Percentiles rank a stretch among this genome's conserved stretches.
phyloP scores from a whole-genome alignment of 2,113 vertebrate genomes.

The Protomyctophum bolini region DNA sequence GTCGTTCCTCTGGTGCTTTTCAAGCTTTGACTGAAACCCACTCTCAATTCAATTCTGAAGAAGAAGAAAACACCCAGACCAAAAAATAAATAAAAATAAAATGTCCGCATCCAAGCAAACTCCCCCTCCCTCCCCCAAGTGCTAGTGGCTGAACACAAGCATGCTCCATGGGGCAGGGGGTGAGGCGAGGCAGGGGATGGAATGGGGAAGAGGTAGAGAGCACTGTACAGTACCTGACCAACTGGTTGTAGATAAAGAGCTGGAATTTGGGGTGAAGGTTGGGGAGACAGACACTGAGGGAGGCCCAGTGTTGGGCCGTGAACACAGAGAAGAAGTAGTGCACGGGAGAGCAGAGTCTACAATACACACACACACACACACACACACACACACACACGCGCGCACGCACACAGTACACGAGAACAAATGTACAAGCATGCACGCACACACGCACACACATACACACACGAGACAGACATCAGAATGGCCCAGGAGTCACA shows the following conservation, averaged over 20 bases:
- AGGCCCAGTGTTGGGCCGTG: constrained; percentile 98
- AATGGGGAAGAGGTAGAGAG: constrained; percentile 54
- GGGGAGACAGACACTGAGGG: constrained; percentile 98
- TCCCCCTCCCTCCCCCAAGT: constrained; percentile 47
- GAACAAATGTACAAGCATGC: constrained; percentile 20
- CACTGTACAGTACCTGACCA: constrained; percentile 97
- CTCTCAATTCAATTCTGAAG: constrained; percentile 40
- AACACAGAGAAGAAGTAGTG: constrained; percentile 99
- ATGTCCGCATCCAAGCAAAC: constrained; percentile 23
- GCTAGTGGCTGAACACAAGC: constrained; percentile 85
- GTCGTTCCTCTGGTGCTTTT: constrained; percentile 54
- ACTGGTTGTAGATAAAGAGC: constrained; percentile 99
- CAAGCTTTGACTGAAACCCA: constrained; percentile 30
- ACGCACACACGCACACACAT: constrained; percentile 1
- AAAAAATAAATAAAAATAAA: constrained; percentile 2
- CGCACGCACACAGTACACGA: constrained; percentile 46
- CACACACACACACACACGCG: constrained; percentile 43
- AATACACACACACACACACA: constrained; percentile 74
- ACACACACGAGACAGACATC: neutral
- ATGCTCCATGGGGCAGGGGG: constrained; percentile 87
- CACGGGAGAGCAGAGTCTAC: constrained; percentile 98
- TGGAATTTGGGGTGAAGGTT: constrained; percentile 99
- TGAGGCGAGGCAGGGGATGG: constrained; percentile 61
- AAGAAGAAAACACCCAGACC: constrained; percentile 6
- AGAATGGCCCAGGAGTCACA: neutral